Evolutionary conservation across 2,888 invertebrate species (phyloP), one percentile per base, ranked within the genome.

Genomic region (Myopa testacea): DNA sequence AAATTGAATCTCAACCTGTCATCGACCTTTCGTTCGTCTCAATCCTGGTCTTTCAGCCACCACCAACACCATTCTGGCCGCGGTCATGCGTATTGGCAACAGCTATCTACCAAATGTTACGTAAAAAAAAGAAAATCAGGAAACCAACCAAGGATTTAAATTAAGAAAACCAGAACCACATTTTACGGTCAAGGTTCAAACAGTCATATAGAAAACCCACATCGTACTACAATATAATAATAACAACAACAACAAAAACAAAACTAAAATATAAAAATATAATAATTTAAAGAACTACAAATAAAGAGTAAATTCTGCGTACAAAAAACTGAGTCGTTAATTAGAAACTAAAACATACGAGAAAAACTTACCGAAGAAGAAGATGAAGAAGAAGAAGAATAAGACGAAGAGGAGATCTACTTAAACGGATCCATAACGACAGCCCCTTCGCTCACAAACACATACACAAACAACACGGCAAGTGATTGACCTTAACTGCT

Each of bases 401-500:
- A 71, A 7, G 19, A 10, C 45, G 45, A 45, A 45, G 45, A 10
- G 45, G 45, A 45, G 45, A 45, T 45, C 10, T 45, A 3, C 10
- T 45, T 45, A 45, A 45, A 45, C 45, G 45, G 10, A 8, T 45
- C 10, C 45, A 45, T 26, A 34, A 52, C 10, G 12, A 6, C 16
- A 16, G 60, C 3, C 52, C 14, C 19, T 12, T 7, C 6, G 37
- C 16, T n/a, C 40, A 26, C 37, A 5, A 10, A 37, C 37, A 5
- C 38, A 37, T 37, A n/a, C n/a, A 14, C 38, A 58, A 58, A 19
- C 58, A 10, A 55, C 7, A 26, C 14, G 38, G 65, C 37, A 75
- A 75, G 75, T 75, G 75, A 75, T 68, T 75, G 75, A 75, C 75
- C 75, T 45, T 60, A 60, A 70, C 38, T 50, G 68, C 45, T 45